A percentile compares a stretch with the other conserved stretches of the same genome.
Conservation (phyloP, 30 jellyfish, hydroid and myxozoan species). For the Aurelia coerulea region DNA sequence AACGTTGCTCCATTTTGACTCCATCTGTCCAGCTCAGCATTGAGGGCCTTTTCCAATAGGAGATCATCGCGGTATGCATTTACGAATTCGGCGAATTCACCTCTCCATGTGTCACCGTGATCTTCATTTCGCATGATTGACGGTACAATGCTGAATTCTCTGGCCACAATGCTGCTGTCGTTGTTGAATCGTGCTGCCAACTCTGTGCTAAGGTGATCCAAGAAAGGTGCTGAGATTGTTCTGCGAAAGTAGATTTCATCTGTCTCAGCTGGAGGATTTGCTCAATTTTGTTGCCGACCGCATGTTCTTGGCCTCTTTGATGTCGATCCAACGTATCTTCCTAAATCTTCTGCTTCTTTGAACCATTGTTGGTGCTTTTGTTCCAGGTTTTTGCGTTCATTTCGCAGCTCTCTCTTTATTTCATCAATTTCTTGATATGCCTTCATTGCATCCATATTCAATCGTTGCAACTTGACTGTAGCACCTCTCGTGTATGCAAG, state of each 20-base stretch:
- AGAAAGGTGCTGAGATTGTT: neutral
- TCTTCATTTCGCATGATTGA: neutral
- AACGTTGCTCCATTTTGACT: neutral
- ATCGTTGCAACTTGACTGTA: neutral
- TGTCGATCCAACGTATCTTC: neutral
- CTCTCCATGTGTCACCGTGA: neutral
- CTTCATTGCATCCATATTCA: neutral
- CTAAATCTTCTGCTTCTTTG: neutral
- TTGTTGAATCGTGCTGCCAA: neutral
- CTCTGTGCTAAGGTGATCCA: neutral
- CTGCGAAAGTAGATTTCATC: neutral
- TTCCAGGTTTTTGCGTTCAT: neutral
- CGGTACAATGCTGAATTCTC: neutral
- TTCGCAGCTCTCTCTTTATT: neutral
- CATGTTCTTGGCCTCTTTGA: neutral
- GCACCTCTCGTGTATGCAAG: neutral
- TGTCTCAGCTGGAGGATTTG: conserved; percentile 3
- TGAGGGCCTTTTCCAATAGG: neutral
- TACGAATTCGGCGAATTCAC: neutral
- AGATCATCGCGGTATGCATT: neutral
- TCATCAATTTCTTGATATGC: neutral
- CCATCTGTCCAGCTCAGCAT: neutral
- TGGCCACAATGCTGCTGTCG: neutral
- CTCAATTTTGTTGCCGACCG: neutral
- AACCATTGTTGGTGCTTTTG: neutral